Evolutionary conservation across 1,140 invertebrate species (phyloP), one percentile per base, ranked within the genome.

Genomic region (Patella vulgata): DNA sequence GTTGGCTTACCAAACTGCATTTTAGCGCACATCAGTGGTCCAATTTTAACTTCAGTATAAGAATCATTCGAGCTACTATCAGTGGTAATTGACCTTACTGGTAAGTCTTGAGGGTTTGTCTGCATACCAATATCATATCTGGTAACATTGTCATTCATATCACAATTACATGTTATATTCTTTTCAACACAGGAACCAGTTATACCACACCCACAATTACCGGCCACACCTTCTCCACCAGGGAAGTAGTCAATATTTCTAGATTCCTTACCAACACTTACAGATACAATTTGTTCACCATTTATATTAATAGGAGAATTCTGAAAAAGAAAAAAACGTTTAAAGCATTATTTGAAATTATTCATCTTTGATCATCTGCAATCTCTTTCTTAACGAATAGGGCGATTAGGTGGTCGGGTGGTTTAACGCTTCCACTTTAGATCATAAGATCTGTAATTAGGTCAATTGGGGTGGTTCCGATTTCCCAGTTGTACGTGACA

Each of bases 131-230:
- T 54, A 30, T 62, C 59, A 21, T 39, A 46, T 39, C 52, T 39
- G 21, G 39, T 52, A 28, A 30, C 14, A 12, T 33, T 52, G n/a
- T 55, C 59, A 8, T 42, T 30, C 8, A 55, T 55, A 31, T 62
- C 42, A 28, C 59, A 62, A 43, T 62, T 62, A 23, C 59, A 65
- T 23, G 36, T 59, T n/a, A 65, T 50, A 1, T 36, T 12, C 12
- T 25, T 25, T 2, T 36, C 23, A 3, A 36, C 40, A 31, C 63
- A 65, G 17, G 63, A 65, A 25, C 44, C 1, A 2, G 56, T 54
- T 28, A 51, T 43, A 4, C 63, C 63, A 48, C 63, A 65, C 5
- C 63, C 63, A 44, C 63, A 65, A 14, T 23, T 30, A 56, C 59
- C 47, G n/a, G 33, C 2, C 2, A 39, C 31, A 9, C 50, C 56